Evolutionary conservation across 2,888 invertebrate genomes (phyloP).

Genomic region (Leucania comma): DNA sequence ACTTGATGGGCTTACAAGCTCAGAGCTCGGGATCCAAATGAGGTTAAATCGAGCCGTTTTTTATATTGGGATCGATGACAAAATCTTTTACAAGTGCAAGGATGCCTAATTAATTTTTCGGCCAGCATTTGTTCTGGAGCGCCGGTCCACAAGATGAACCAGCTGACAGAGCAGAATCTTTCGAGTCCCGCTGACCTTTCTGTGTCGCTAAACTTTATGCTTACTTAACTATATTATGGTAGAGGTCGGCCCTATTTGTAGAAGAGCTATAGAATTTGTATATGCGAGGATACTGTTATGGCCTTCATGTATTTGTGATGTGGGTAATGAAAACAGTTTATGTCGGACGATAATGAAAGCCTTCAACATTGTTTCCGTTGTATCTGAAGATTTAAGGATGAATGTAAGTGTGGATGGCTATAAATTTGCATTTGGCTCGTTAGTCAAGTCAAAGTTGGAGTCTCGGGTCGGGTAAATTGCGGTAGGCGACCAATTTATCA

Average conservation of each 20-base stretch:
- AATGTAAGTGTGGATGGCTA: slow-evolving; percentile 41
- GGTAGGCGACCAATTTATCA: slow-evolving; percentile 38
- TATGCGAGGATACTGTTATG: slow-evolving; percentile 49
- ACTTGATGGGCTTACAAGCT: slow-evolving; percentile 42
- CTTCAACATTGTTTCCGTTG: slow-evolving; percentile 29
- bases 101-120: slow-evolving; percentile 69
- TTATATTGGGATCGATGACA: slow-evolving; percentile 64
- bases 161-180: slow-evolving; percentile 61
- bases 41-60: slow-evolving; percentile 60
- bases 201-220: slow-evolving; percentile 54
- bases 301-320: slow-evolving; percentile 54
- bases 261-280: slow-evolving; percentile 49
- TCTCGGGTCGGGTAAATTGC: slow-evolving; percentile 33
- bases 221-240: slow-evolving; percentile 49
- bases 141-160: slow-evolving; percentile 66
- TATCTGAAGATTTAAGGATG: slow-evolving; percentile 28
- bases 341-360: slow-evolving; percentile 39
- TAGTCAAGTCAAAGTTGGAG: slow-evolving; percentile 46
- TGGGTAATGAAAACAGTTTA: slow-evolving; percentile 57
- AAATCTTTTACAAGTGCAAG: slow-evolving; percentile 67
- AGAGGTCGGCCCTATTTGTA: slow-evolving; percentile 52
- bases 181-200: slow-evolving; percentile 54
- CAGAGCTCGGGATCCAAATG: slow-evolving; percentile 33
- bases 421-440: slow-evolving; percentile 48
- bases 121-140: slow-evolving; percentile 68